Conservation (phyloP, 2,797 vertebrate species). For the Molothrus aeneus region DNA sequence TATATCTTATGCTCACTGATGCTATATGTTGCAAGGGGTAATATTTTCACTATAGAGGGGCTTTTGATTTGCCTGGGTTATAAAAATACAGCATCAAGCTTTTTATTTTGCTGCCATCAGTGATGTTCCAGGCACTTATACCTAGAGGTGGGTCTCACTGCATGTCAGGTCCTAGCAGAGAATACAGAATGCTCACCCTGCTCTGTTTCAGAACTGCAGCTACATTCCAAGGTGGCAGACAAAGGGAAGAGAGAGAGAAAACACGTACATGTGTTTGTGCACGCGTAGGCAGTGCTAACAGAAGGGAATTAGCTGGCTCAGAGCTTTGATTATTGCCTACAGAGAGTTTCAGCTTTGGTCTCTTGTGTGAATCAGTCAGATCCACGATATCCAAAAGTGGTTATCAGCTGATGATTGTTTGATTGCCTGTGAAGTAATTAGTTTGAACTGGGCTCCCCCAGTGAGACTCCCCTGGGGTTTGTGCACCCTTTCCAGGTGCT, state of each 20-base stretch:
- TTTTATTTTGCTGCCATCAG: neutral
- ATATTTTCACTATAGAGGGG: neutral
- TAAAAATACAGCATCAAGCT: neutral
- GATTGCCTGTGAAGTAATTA: neutral
- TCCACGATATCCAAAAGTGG: neutral
- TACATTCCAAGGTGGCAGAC: neutral
- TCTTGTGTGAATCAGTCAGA: neutral
- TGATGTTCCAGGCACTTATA: neutral
- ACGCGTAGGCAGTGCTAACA: neutral
- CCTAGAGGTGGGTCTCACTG: neutral
- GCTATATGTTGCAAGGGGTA: neutral
- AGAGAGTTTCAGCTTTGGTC: neutral
- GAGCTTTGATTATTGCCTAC: neutral
- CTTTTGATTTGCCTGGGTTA: neutral
- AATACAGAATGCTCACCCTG: neutral
- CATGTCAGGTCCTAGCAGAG: neutral
- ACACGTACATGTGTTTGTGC: neutral
- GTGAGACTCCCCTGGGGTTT: neutral
- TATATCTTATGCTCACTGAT: neutral
- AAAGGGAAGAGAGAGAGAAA: neutral
- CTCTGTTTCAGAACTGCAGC: neutral
- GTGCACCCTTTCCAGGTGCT: neutral
- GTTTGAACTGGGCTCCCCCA: neutral
- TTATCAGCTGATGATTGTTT: neutral
- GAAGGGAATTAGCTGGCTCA: slow-evolving; percentile 5